Evolutionary conservation across 2,113 vertebrate genomes (phyloP).

Genomic region (Nasalis larvatus): DNA sequence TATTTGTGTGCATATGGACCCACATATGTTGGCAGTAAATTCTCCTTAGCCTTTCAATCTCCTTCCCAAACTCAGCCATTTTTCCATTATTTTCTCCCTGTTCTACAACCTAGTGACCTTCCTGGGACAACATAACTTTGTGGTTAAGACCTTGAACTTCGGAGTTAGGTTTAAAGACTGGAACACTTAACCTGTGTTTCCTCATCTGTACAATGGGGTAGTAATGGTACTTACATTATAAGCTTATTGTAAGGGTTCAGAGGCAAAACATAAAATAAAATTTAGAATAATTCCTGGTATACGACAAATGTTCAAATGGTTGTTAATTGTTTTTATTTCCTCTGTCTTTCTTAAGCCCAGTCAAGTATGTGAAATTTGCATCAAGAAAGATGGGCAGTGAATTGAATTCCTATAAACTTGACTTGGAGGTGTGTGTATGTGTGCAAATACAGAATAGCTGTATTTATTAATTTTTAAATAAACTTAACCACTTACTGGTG

Average conservation of each 20-base stretch:
- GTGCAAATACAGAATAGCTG: neutral
- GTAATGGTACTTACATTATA: neutral
- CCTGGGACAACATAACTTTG: neutral
- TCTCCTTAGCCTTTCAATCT: neutral
- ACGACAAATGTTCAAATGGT: neutral
- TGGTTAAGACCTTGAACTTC: conserved; percentile 20
- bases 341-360: neutral
- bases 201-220: neutral
- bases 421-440: neutral
- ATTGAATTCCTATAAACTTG: neutral
- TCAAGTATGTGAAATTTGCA: neutral
- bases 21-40: neutral
- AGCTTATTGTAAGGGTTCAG: neutral
- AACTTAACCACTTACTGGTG: neutral
- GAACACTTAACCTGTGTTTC: neutral
- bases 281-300: neutral
- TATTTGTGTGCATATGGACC: neutral
- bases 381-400: neutral
- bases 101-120: neutral
- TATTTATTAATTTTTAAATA: conserved; percentile 12
- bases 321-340: neutral
- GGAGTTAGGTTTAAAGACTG: neutral
- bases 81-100: neutral
- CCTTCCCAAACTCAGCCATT: neutral
- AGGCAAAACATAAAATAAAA: neutral